Percentiles rank a stretch among this genome's conserved stretches.
Conservation (phyloP, 2,113 vertebrate genomes). For the Halcyon malimbica region DNA sequence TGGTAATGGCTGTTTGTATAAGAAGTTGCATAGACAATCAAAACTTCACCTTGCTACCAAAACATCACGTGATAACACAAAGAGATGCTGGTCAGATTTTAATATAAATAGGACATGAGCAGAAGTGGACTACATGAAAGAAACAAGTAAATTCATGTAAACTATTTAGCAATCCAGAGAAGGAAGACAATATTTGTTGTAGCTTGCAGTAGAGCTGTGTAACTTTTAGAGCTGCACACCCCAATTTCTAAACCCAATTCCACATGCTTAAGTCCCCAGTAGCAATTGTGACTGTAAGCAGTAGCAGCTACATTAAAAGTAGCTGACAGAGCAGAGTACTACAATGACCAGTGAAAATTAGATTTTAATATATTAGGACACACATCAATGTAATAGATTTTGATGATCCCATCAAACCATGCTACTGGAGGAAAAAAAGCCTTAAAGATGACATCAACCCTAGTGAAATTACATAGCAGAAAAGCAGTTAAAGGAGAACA, state of each 20-base stretch:
- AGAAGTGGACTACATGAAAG: neutral
- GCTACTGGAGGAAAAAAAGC: neutral
- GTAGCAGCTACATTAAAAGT: neutral
- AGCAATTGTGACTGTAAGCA: neutral
- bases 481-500: neutral
- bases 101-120: neutral
- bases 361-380: neutral
- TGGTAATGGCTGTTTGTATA: neutral
- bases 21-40: neutral
- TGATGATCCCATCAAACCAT: neutral
- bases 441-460: neutral
- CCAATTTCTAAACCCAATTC: neutral
- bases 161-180: neutral
- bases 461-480: neutral
- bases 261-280: neutral
- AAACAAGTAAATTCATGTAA: neutral
- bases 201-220: neutral
- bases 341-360: neutral
- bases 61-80: rapidly evolving
- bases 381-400: neutral
- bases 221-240: neutral
- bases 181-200: neutral
- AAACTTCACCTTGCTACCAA: neutral
- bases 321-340: neutral
- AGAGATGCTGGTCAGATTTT: neutral